Evolutionary conservation across 1,140 invertebrate genomes (phyloP).

Genomic region (Hyles euphorbiae): DNA sequence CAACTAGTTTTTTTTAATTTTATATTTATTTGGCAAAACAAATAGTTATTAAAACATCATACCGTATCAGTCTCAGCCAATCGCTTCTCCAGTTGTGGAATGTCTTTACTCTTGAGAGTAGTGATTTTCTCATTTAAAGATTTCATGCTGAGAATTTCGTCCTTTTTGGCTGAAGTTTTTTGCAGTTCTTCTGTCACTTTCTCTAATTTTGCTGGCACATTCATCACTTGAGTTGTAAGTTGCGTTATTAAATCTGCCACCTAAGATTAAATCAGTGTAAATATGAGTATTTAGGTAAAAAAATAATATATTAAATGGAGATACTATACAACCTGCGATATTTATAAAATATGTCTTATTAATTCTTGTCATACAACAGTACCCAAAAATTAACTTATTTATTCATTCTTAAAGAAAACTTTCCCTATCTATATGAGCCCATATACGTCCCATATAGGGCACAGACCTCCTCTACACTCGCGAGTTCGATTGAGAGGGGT

Average conservation of each 20-base stretch:
- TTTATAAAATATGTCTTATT: too few relatives aligned
- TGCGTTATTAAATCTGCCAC: conserved; percentile 60
- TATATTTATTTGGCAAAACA: too few relatives aligned
- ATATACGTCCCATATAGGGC: too few relatives aligned
- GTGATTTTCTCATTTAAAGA: conserved; percentile 62
- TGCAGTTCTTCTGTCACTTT: conserved; percentile 60
- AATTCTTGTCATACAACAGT: too few relatives aligned
- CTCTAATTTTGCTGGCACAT: conserved; percentile 69
- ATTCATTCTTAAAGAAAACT: too few relatives aligned
- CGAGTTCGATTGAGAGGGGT: too few relatives aligned
- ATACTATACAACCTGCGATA: not conserved
- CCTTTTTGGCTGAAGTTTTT: conserved; percentile 64
- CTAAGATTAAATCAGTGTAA: conserved; percentile 26
- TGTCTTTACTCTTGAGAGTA: conserved; percentile 57
- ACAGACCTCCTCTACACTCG: too few relatives aligned
- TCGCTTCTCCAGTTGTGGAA: conserved; percentile 64
- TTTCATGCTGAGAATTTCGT: conserved; percentile 62
- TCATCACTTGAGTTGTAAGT: conserved; percentile 71
- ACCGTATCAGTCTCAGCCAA: conserved; percentile 64
- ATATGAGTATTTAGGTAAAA: not conserved
- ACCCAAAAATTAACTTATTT: too few relatives aligned
- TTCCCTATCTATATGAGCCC: too few relatives aligned
- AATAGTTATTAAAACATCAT: conserved; percentile 7
- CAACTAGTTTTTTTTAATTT: too few relatives aligned
- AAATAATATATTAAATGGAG: conserved; percentile 1